These are phyloP conservation scores for Petrocephalus sullivani DNA, from an alignment of 2,797 vertebrate genomes.

Conservation along the genomic window DNA sequence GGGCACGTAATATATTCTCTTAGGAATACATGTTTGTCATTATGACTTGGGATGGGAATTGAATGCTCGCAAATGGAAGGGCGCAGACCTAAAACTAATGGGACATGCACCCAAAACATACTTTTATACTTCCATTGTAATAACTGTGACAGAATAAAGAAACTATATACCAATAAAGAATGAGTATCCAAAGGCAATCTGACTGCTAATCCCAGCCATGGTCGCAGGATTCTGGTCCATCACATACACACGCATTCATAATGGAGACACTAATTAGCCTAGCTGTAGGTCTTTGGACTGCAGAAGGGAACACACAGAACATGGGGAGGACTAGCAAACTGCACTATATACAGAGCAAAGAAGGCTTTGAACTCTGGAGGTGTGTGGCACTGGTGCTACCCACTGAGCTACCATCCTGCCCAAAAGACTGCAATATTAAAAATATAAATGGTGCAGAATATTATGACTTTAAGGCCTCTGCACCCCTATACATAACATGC, in stretches of 20 bases:
- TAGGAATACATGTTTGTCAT: neutral
- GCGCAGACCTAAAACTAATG: neutral
- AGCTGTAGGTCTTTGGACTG: neutral
- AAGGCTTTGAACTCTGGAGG: neutral
- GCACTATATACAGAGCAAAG: neutral
- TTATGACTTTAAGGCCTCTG: neutral
- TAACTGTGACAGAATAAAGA: neutral
- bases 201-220: neutral
- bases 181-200: neutral
- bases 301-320: neutral
- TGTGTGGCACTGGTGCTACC: neutral
- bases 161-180: neutral
- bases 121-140: neutral
- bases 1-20: neutral
- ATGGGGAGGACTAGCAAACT: neutral
- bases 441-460: neutral
- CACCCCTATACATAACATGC: neutral
- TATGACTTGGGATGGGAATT: neutral
- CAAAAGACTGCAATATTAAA: neutral
- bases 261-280: neutral
- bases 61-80: neutral
- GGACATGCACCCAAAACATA: neutral
- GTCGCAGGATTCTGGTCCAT: neutral
- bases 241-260: neutral
- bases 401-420: neutral